phyloP scores from a whole-genome alignment of 1,140 invertebrate genomes.

The Reticulitermes speratus region DNA sequence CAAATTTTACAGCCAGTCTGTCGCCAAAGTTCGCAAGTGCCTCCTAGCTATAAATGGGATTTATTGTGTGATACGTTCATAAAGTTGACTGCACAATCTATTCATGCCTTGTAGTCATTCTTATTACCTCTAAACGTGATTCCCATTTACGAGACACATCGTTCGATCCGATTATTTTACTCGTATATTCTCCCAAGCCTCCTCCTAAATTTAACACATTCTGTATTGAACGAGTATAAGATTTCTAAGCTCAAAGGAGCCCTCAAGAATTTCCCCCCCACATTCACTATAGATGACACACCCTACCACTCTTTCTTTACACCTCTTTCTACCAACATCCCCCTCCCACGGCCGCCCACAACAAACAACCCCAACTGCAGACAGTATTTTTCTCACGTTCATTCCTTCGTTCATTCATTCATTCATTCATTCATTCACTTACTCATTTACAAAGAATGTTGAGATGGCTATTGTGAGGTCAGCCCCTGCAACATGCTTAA shows the following conservation, averaged over 20 bases:
- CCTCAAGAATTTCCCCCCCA: neutral
- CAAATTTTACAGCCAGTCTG: too few species aligned
- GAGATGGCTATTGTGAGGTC: neutral
- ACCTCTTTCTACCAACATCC: neutral
- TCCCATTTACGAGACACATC: too few species aligned
- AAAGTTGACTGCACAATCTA: too few species aligned
- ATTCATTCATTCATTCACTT: too few species aligned
- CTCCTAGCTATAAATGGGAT: too few species aligned
- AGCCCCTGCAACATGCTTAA: neutral
- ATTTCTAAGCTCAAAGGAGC: neutral
- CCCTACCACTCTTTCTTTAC: neutral
- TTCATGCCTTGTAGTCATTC: too few species aligned
- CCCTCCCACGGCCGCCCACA: neutral
- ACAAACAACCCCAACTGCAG: neutral
- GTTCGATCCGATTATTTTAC: too few species aligned
- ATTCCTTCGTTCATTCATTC: neutral
- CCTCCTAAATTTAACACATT: too few species aligned
- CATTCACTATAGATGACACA: neutral
- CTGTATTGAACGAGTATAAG: neutral
- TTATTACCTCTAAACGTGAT: too few species aligned
- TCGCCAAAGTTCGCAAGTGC: too few species aligned
- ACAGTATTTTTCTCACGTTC: neutral
- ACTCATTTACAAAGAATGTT: neutral
- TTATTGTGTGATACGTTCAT: too few species aligned
- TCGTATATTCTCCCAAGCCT: too few species aligned